Evolutionary conservation across 2,888 invertebrate species (phyloP).

Genomic region (Onthophagus sagittarius): DNA sequence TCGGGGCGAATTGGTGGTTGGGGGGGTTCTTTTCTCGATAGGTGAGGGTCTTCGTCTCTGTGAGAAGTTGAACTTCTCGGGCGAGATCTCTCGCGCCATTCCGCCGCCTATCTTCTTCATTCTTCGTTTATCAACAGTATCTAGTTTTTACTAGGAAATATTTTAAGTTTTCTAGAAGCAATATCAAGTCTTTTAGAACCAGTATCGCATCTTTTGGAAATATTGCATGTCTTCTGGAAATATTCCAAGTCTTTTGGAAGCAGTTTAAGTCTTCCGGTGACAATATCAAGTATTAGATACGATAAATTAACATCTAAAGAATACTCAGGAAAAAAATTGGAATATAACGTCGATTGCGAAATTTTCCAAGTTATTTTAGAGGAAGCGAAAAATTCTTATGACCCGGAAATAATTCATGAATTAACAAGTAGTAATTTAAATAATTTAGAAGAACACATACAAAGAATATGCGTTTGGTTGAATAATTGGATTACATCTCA

Average conservation of each 20-base stretch:
- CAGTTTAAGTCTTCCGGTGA: too few relatives aligned
- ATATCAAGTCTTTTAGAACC: too few relatives aligned
- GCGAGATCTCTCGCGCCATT: conserved; percentile 48
- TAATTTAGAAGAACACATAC: conserved; percentile 74
- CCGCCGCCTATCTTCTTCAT: conserved; percentile 50
- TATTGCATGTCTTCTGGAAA: too few relatives aligned
- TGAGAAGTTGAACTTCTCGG: conserved; percentile 46
- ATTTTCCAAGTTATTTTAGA: conserved; percentile 93
- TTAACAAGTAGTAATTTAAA: conserved; percentile 72
- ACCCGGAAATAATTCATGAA: conserved; percentile 75
- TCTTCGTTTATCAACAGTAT: too few relatives aligned
- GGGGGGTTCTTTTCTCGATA: conserved; percentile 23
- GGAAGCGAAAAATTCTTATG: conserved; percentile 85
- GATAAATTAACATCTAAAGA: too few relatives aligned
- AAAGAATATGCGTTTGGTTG: conserved; percentile 75
- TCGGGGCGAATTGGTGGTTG: conserved; percentile 15
- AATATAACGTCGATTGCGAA: conserved; percentile 95
- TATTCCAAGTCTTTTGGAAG: too few relatives aligned
- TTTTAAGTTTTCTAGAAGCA: too few relatives aligned
- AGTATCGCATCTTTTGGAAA: too few relatives aligned
- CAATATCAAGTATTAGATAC: too few relatives aligned
- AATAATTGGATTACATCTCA: conserved; percentile 61
- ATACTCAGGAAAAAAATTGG: conserved; percentile 82
- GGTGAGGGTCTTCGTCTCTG: conserved; percentile 21
- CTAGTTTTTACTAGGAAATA: too few relatives aligned